Evolutionary conservation across 1,140 invertebrate species (phyloP).

Genomic region (Catajapyx aquilonaris): DNA sequence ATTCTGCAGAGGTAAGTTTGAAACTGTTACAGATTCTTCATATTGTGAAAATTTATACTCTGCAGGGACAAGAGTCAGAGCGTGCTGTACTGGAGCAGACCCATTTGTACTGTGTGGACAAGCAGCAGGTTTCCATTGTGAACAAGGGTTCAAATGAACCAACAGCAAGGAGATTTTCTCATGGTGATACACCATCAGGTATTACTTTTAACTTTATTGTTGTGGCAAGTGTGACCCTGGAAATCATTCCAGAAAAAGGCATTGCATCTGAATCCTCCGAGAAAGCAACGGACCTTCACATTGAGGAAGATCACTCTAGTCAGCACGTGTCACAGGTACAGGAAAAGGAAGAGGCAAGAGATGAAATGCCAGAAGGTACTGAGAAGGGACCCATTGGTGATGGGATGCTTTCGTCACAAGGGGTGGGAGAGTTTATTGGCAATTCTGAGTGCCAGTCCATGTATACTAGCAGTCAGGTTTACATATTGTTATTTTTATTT

Average conservation of each 20-base stretch:
- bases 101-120: conserved; percentile 42
- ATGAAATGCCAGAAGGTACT: not conserved
- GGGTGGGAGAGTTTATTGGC: not conserved
- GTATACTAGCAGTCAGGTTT: too few species aligned
- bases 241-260: not conserved
- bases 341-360: not conserved
- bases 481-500: too few species aligned
- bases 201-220: conserved; percentile 21
- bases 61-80: too few species aligned
- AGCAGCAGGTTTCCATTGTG: conserved; percentile 43
- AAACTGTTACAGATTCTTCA: too few species aligned
- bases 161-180: conserved; percentile 15
- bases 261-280: conserved; percentile 4
- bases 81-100: conserved; percentile 32
- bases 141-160: conserved; percentile 26
- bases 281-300: conserved; percentile 3
- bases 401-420: not conserved
- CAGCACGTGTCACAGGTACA: not conserved
- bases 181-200: too few species aligned
- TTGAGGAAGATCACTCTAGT: conserved; percentile 4
- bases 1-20: too few species aligned
- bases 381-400: not conserved
- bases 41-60: too few species aligned
- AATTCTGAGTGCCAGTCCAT: not conserved
- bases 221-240: conserved; percentile 15